These are phyloP conservation scores for Teleogryllus occipitalis DNA, from an alignment of 1,140 invertebrate genomes.

Conservation along the genomic window DNA sequence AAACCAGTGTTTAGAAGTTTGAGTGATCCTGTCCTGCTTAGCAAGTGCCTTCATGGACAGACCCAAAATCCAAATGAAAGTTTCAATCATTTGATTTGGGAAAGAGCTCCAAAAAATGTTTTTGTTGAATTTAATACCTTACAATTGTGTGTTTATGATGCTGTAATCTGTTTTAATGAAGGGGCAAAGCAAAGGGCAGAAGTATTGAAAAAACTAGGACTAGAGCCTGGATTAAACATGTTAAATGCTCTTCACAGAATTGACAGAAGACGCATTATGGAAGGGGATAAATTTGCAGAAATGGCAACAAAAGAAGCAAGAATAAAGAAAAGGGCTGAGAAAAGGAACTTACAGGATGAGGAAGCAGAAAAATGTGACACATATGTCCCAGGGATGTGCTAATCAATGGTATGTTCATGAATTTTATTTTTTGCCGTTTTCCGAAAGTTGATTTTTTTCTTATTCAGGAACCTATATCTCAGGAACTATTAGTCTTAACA, in stretches of 20 bases:
- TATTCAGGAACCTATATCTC: too few relatives aligned
- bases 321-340: not conserved
- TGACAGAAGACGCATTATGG: not conserved
- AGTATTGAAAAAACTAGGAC: not conserved
- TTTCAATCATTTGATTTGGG: constrained; percentile 24
- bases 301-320: not conserved
- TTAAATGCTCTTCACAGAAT: not conserved
- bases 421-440: too few relatives aligned
- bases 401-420: not conserved
- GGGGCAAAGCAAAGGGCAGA: not conserved
- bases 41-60: constrained; percentile 19
- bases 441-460: too few relatives aligned
- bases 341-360: constrained; percentile 2
- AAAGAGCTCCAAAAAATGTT: constrained; percentile 21
- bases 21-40: constrained; percentile 11
- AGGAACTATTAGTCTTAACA: too few relatives aligned
- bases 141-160: constrained; percentile 11
- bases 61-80: constrained; percentile 21
- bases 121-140: constrained; percentile 14
- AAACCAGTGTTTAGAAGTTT: constrained; percentile 20
- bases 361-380: not conserved
- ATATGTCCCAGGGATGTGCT: constrained; percentile 11
- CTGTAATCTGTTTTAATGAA: constrained; percentile 13
- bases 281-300: not conserved
- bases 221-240: constrained; percentile 1